Conservation (phyloP, 2,113 vertebrate genomes). For the Tragulus kanchil region DNA sequence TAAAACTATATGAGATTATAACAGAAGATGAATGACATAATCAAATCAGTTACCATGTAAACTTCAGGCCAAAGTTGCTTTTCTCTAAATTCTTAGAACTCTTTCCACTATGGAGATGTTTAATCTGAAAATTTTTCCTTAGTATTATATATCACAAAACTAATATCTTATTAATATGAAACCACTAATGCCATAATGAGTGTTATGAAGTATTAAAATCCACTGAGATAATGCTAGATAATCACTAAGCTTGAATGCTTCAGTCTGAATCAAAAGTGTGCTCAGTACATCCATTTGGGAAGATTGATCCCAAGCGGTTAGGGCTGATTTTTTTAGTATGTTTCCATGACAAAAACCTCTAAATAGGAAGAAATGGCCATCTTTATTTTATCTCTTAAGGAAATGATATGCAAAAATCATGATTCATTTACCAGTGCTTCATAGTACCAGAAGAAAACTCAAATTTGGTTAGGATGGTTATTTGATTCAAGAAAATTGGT, state of each 20-base stretch:
- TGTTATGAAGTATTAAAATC: constrained; percentile 80
- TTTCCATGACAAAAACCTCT: constrained; percentile 32
- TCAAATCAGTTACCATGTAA: neutral
- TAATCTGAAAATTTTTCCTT: constrained; percentile 20
- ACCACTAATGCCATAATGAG: constrained; percentile 80
- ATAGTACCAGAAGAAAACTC: neutral
- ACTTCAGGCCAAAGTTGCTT: neutral
- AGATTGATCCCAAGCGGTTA: constrained; percentile 47
- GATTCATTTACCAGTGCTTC: neutral
- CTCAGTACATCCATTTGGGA: constrained; percentile 36
- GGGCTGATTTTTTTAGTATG: constrained; percentile 42
- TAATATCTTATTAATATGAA: constrained; percentile 81
- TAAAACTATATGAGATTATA: neutral
- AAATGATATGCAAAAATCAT: constrained; percentile 55
- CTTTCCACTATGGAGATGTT: neutral
- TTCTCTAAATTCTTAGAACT: neutral
- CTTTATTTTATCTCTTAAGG: constrained; percentile 58
- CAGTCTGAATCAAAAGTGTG: constrained; percentile 39
- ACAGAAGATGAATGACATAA: neutral
- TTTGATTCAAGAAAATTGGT: constrained; percentile 24
- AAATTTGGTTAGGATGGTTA: constrained; percentile 8
- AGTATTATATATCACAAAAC: constrained; percentile 67
- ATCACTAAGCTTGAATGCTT: constrained; percentile 76
- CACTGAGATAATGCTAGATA: constrained; percentile 81
- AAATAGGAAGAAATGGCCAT: constrained; percentile 45